Conservation (phyloP, 2,888 invertebrate species). For the Hipparchia sbordonii region DNA sequence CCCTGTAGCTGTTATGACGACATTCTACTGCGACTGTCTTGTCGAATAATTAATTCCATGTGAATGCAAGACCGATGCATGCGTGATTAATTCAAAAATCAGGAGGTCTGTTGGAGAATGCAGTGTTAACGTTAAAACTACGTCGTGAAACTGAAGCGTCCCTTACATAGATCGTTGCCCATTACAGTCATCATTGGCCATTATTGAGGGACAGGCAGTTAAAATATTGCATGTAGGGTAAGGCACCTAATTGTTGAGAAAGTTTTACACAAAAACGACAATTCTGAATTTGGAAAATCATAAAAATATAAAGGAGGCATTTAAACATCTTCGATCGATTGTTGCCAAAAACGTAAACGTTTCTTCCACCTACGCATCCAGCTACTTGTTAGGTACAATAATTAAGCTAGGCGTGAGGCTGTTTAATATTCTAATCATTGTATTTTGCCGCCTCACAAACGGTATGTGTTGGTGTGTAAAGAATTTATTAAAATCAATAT, state of each 20-base stretch:
- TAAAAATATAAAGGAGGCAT: conserved; percentile 1
- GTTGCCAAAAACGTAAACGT: conserved; percentile 8
- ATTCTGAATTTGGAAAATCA: background rate
- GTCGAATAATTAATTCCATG: background rate
- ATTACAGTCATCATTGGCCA: too few relatives aligned
- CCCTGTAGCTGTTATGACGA: conserved; percentile 28
- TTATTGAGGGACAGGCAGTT: too few relatives aligned
- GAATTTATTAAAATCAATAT: conserved; percentile 5
- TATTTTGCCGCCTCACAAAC: conserved; percentile 15
- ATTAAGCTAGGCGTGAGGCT: conserved; percentile 4
- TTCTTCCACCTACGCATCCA: conserved; percentile 2
- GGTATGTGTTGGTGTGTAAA: conserved; percentile 20
- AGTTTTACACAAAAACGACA: background rate
- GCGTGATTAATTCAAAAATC: too few relatives aligned
- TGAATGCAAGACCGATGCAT: too few relatives aligned
- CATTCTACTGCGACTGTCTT: conserved; percentile 8
- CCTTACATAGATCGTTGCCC: too few relatives aligned
- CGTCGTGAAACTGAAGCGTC: too few relatives aligned
- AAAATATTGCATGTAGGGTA: too few relatives aligned
- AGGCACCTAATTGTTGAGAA: background rate
- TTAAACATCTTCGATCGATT: conserved; percentile 8
- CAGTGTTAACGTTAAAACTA: too few relatives aligned
- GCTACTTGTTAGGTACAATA: conserved; percentile 9
- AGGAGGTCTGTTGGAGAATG: too few relatives aligned
- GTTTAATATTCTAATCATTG: conserved; percentile 21